Evolutionary conservation across 2,113 vertebrate genomes (phyloP).

Genomic region (Scatophagus argus): DNA sequence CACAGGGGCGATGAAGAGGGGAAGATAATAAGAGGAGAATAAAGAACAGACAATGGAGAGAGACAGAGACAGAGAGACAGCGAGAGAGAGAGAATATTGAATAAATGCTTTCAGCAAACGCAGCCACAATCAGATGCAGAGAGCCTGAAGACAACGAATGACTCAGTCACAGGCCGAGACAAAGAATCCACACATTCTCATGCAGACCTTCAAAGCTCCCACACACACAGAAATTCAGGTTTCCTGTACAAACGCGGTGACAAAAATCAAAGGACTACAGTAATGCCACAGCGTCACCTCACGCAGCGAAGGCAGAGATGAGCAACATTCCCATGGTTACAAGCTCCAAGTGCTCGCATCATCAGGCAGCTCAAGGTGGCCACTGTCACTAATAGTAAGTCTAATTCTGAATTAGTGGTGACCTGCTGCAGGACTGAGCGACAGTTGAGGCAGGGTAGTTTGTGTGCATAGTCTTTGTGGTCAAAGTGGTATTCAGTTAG

Average conservation of each 20-base stretch:
- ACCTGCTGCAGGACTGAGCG: neutral
- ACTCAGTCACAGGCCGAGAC: slow-evolving; percentile 39
- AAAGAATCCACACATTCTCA: slow-evolving; percentile 9
- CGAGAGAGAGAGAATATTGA: slow-evolving; percentile 24
- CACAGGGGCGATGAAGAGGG: slow-evolving; percentile 24
- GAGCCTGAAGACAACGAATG: slow-evolving; percentile 47
- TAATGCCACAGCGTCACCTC: slow-evolving; percentile 10
- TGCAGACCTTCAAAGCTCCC: slow-evolving; percentile 22
- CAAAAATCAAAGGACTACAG: slow-evolving; percentile 6
- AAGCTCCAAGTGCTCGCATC: slow-evolving; percentile 19
- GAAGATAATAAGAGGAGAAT: slow-evolving; percentile 7
- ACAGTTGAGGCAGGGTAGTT: no score
- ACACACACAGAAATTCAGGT: neutral
- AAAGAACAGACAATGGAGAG: neutral
- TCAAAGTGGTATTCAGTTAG: neutral
- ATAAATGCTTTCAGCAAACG: slow-evolving; percentile 37
- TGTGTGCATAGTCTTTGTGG: neutral
- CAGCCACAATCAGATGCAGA: slow-evolving; percentile 8
- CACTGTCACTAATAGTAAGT: neutral
- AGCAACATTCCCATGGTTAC: slow-evolving; percentile 40
- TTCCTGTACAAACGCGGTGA: slow-evolving; percentile 6
- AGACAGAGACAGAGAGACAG: neutral
- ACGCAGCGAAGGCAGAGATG: neutral
- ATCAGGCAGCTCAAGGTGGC: slow-evolving; percentile 3
- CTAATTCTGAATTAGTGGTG: neutral